Evolutionary conservation across 1,140 invertebrate species (phyloP).

Genomic region (Leptestheria dahalacensis): DNA sequence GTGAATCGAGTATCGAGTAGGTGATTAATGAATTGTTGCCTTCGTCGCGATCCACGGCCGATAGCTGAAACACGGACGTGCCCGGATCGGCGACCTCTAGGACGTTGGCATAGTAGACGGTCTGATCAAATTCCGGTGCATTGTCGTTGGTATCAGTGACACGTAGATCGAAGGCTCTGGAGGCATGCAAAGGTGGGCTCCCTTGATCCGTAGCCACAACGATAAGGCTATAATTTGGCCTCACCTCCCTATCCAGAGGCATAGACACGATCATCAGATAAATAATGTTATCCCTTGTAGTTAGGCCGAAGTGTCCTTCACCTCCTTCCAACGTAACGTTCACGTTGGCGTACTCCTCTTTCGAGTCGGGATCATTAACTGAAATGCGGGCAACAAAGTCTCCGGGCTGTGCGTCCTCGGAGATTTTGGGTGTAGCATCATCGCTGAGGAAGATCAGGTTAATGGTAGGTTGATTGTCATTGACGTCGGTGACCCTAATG

Average conservation of each 20-base stretch:
- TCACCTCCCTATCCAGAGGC: constrained; percentile 71
- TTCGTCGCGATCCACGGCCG: constrained; percentile 70
- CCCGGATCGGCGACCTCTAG: constrained; percentile 75
- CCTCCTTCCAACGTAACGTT: constrained; percentile 77
- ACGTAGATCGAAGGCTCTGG: constrained; percentile 56
- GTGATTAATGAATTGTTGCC: constrained; percentile 72
- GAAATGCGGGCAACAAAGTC: constrained; percentile 87
- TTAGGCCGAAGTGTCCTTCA: constrained; percentile 74
- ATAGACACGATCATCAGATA: constrained; percentile 70
- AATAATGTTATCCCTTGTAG: constrained; percentile 75
- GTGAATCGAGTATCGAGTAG: constrained; percentile 56
- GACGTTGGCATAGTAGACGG: constrained; percentile 67
- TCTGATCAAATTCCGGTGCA: constrained; percentile 61
- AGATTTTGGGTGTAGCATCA: constrained; percentile 80
- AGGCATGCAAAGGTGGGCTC: constrained; percentile 63
- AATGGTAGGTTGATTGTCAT: constrained; percentile 86
- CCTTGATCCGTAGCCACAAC: constrained; percentile 79
- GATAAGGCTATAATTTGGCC: constrained; percentile 65
- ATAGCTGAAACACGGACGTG: constrained; percentile 62
- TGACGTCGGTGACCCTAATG: constrained; percentile 80
- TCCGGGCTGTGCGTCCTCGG: constrained; percentile 73
- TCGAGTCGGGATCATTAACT: constrained; percentile 82
- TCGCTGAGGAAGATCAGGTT: constrained; percentile 84
- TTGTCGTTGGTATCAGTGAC: constrained; percentile 88
- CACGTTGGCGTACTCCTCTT: constrained; percentile 75